These are phyloP conservation scores for Diarsia rubi DNA, from an alignment of 2,888 invertebrate genomes.

Conservation along the genomic window DNA sequence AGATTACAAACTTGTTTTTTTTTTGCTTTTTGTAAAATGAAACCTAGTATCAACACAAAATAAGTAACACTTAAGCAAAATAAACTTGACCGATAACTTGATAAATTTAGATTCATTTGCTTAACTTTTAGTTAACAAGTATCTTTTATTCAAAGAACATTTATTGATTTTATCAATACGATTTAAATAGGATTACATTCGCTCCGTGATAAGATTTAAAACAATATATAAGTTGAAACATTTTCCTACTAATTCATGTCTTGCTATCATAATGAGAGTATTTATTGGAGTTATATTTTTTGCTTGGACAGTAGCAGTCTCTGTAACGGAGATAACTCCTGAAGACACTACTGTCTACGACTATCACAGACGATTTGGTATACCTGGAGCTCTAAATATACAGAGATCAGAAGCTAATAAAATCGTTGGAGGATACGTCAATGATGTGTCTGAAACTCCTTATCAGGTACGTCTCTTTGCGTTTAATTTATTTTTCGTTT, in stretches of 20 bases:
- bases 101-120: neutral
- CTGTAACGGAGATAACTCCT: conserved; percentile 16
- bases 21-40: neutral
- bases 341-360: conserved; percentile 13
- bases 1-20: neutral
- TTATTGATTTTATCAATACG: conserved; percentile 21
- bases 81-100: conserved; percentile 1
- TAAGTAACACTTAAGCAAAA: neutral
- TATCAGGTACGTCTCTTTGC: conserved; percentile 74
- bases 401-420: conserved; percentile 68
- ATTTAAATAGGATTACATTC: conserved; percentile 35
- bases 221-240: conserved; percentile 35
- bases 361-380: conserved; percentile 70
- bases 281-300: conserved; percentile 31
- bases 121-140: neutral
- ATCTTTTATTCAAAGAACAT: conserved; percentile 13
- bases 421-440: conserved; percentile 75
- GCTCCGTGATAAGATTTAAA: conserved; percentile 44
- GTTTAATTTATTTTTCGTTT: neutral
- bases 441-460: conserved; percentile 74
- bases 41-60: neutral
- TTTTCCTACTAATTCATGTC: conserved; percentile 18
- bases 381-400: conserved; percentile 72
- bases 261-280: conserved; percentile 48
- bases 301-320: conserved; percentile 27